These are phyloP conservation scores for Pangasianodon gigas DNA, from an alignment of 2,113 vertebrate species.

Conservation along the genomic window DNA sequence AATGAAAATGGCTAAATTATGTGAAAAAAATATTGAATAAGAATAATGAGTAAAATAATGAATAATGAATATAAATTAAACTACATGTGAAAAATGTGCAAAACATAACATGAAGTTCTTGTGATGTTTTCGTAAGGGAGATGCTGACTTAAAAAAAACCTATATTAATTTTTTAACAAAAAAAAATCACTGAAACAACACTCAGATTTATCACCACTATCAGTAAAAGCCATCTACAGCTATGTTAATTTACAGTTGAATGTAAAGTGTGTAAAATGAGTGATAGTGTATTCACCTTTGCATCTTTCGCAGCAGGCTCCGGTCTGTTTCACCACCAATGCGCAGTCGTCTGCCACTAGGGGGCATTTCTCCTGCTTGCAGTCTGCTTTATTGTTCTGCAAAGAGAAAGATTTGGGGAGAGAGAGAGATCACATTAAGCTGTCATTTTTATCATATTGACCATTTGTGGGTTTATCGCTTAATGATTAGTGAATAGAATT, in stretches of 20 bases:
- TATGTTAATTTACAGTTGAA: background rate
- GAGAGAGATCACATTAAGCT: background rate
- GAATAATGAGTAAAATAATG: background rate
- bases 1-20: background rate
- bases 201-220: background rate
- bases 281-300: slow-evolving; percentile 80
- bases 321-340: slow-evolving; percentile 91
- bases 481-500: background rate
- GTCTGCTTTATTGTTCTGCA: slow-evolving; percentile 91
- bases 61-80: background rate
- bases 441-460: background rate
- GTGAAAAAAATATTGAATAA: background rate
- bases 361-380: slow-evolving; percentile 97
- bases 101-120: background rate
- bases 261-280: background rate
- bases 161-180: background rate
- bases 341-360: slow-evolving; percentile 85
- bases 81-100: background rate
- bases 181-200: background rate
- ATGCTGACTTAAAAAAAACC: background rate
- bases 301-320: slow-evolving; percentile 94
- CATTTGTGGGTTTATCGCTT: background rate
- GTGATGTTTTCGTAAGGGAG: background rate
- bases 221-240: background rate
- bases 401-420: background rate